These are phyloP conservation scores for Otis tarda DNA, from an alignment of 2,113 vertebrate species.

Conservation along the genomic window DNA sequence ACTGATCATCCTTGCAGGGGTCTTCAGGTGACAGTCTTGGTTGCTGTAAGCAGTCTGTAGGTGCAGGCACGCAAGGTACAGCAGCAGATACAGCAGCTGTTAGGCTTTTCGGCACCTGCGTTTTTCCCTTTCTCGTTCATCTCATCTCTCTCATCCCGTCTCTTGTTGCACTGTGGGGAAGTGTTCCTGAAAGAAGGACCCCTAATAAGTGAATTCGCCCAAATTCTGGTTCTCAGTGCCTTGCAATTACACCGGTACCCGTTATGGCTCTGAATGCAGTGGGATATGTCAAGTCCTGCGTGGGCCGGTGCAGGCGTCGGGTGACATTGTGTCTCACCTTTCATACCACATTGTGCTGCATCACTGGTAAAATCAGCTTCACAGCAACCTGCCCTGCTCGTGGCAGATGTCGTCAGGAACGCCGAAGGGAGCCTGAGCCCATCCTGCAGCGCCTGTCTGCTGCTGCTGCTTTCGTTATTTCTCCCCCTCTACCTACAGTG, in stretches of 20 bases:
- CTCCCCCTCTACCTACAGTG: not conserved
- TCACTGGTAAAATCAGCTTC: not conserved
- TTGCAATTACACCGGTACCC: not conserved
- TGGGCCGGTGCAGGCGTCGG: not conserved
- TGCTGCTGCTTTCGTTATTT: not conserved
- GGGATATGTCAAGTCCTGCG: not conserved
- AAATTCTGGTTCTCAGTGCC: not conserved
- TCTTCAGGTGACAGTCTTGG: not conserved
- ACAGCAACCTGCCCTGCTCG: not conserved
- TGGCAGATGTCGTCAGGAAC: not conserved
- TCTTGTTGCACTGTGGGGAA: not conserved
- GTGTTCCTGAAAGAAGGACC: not conserved
- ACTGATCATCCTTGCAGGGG: not conserved
- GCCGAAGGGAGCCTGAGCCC: not conserved
- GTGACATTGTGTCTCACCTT: not conserved
- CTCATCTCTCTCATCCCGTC: not conserved
- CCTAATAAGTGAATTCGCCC: accelerated
- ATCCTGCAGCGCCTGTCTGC: not conserved
- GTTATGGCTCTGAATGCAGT: accelerated
- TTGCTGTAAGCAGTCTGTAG: not conserved
- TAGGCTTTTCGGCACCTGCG: not conserved
- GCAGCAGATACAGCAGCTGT: not conserved
- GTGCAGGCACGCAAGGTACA: not conserved
- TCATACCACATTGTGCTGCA: not conserved
- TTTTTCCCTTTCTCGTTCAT: not conserved